A percentile compares a stretch with the other conserved stretches of the same genome.
These are phyloP conservation scores for Lasioglossum morio DNA, from an alignment of 2,888 invertebrate genomes.

Conservation along the genomic window DNA sequence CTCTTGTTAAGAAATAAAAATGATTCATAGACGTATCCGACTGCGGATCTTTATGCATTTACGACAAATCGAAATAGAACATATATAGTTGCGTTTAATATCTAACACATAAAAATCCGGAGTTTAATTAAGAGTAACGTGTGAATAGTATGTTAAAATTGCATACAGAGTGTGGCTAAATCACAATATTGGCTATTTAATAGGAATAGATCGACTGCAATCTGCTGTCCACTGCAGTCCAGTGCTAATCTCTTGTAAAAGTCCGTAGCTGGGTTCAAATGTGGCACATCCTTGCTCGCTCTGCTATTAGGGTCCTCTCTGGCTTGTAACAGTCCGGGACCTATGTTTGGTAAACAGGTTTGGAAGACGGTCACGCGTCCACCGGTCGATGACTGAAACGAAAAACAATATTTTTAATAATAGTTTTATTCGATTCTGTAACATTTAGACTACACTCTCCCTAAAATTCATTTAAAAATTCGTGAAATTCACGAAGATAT, in stretches of 20 bases:
- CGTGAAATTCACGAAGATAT: background rate
- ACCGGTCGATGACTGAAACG: constrained; percentile 92
- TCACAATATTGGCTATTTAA: constrained; percentile 97
- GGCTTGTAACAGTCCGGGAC: constrained; percentile 93
- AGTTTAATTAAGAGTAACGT: background rate
- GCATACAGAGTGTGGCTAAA: constrained; percentile 94
- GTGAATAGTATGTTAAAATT: background rate
- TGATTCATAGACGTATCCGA: background rate
- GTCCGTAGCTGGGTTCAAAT: constrained; percentile 97
- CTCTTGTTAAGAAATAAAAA: background rate
- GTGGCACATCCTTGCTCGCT: constrained; percentile 91
- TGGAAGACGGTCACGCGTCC: constrained; percentile 98
- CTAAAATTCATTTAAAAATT: background rate
- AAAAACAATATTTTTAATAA: background rate
- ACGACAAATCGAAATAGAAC: too few species aligned
- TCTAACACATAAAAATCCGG: background rate
- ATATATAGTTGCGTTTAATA: too few species aligned
- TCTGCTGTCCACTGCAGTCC: constrained; percentile 98
- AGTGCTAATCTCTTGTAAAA: constrained; percentile 98
- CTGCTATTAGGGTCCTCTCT: constrained; percentile 95
- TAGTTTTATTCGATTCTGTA: background rate
- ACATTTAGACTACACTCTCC: too few species aligned
- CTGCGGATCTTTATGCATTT: background rate
- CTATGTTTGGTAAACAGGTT: constrained; percentile 93
- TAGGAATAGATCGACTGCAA: constrained; percentile 97